Evolutionary conservation across 2,888 invertebrate species (phyloP).

Genomic region (Epistrophe eligans): DNA sequence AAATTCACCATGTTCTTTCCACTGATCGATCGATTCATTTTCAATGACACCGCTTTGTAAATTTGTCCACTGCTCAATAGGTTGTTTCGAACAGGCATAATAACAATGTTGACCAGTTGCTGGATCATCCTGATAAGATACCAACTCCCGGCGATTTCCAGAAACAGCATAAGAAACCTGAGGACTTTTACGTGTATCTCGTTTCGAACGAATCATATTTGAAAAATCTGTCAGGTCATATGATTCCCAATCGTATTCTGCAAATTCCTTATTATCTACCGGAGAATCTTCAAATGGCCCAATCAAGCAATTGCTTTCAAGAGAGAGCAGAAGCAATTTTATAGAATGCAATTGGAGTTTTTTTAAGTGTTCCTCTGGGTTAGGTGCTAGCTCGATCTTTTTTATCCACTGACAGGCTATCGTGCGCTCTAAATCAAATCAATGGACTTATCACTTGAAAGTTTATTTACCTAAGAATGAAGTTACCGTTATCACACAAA

Average conservation of each 20-base stretch:
- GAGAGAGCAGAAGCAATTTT: constrained; percentile 83
- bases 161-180: constrained; percentile 77
- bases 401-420: constrained; percentile 76
- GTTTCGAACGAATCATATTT: constrained; percentile 79
- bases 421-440: constrained; percentile 58
- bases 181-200: constrained; percentile 76
- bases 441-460: not conserved
- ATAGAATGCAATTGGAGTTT: constrained; percentile 79
- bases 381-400: constrained; percentile 49
- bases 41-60: constrained; percentile 81
- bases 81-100: constrained; percentile 84
- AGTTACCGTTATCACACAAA: constrained; percentile 55
- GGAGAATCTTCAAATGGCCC: constrained; percentile 84
- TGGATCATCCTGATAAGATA: constrained; percentile 84
- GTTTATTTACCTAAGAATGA: not conserved
- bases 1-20: constrained; percentile 49
- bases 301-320: constrained; percentile 82
- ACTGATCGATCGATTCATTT: constrained; percentile 76
- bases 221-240: constrained; percentile 80
- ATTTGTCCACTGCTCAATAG: constrained; percentile 83
- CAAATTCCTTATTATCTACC: constrained; percentile 78
- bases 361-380: constrained; percentile 33
- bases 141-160: constrained; percentile 84
- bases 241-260: constrained; percentile 54
- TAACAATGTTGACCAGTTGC: constrained; percentile 85